Base-by-base conservation (phyloP, 2,888 invertebrate genomes). In the Sepiola atlantica region DNA sequence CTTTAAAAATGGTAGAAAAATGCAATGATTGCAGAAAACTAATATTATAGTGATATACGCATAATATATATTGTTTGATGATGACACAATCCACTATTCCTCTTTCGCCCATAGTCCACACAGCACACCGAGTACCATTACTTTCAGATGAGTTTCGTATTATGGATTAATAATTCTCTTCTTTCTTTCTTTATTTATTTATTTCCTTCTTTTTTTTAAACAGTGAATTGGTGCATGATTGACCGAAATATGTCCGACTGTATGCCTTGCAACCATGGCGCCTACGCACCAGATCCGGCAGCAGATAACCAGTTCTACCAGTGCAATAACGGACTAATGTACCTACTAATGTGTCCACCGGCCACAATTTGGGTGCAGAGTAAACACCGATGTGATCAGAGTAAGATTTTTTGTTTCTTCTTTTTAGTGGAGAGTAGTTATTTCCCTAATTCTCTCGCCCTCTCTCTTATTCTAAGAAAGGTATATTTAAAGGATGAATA, bases 231-330 rank as follows among this genome's bases (percentile, higher is more conserved):
- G 91, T 91, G 91, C 54, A 91, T 91, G 91, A 91, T 91, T 24
- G 91, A 91, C 45, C 35, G 91, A 28, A 91, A 91, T 35, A 35
- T 91, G 54, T 45, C 91, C 21, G 35, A 91, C 21, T 91, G 91
- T 35, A 91, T 91, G 91, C 91, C 91, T 45, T 91, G 91, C 91
- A 91, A 91, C 32, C 91, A 91, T 54, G 91, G 91, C 45, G 91
- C 35, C 16, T 91, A 91, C 35, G 45, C 35, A 16, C 32, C 6
- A 20, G 91, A 91, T 45, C 91, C 91, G 35, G 91, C 45, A 18
- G 35, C 91, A 28, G 91, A 91, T 8, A 91, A 91, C 45, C 91
- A 91, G 35, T 91, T 91, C 91, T 91, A 91, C 20, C 91, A 91
- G 35, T 91, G 91, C 35, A 91, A 35, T 35, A 91, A 91, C 35